Percentiles rank a stretch among this genome's conserved stretches.
Evolutionary conservation across 2,797 vertebrate species (phyloP).

Genomic region (Rousettus madagascariensis): DNA sequence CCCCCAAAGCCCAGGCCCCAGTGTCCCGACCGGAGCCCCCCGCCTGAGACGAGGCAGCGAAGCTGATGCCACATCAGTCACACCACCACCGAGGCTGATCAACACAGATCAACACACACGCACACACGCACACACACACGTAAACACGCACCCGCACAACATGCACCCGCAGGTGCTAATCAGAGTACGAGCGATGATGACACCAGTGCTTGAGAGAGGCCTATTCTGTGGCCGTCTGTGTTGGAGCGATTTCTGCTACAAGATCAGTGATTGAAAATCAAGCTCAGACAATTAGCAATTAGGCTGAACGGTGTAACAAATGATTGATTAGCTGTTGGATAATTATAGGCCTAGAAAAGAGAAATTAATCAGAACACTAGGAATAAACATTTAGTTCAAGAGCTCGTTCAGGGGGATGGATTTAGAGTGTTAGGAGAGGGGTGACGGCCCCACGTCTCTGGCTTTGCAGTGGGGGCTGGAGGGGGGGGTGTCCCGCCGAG

Average conservation of each 20-base stretch:
- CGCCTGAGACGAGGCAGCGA: background rate
- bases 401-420: background rate
- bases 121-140: background rate
- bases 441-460: background rate
- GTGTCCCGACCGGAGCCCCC: background rate
- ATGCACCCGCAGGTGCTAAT: background rate
- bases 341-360: conserved; percentile 20
- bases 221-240: background rate
- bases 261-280: conserved; percentile 45
- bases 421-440: background rate
- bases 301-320: background rate
- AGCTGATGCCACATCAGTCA: no score
- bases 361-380: conserved; percentile 47
- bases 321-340: conserved; percentile 34
- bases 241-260: background rate
- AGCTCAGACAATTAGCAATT: conserved; percentile 48
- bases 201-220: background rate
- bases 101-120: background rate
- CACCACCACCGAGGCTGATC: background rate
- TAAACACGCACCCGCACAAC: background rate
- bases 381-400: conserved; percentile 39
- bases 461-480: background rate
- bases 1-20: background rate
- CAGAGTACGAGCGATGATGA: background rate
- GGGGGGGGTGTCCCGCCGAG: background rate